A percentile compares a stretch with the other conserved stretches of the same genome.
Conservation (phyloP, 1,140 invertebrate species). For the Philaenus spumarius region DNA sequence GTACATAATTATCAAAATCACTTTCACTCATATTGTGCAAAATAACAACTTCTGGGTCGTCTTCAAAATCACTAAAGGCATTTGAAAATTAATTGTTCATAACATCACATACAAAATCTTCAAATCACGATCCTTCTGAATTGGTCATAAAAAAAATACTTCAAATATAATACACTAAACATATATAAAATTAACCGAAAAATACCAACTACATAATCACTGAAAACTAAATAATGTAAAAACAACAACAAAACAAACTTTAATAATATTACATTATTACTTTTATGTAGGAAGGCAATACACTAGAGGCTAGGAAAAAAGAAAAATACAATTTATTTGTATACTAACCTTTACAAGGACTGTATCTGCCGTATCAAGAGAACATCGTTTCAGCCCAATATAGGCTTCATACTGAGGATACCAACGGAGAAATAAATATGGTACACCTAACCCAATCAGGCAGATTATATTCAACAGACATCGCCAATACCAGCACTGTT, state of each 20-base stretch:
- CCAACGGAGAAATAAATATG: conserved; percentile 72
- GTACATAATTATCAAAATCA: no score
- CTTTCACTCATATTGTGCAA: no score
- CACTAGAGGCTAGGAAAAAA: no score
- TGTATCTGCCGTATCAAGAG: conserved; percentile 60
- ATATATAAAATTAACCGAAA: neutral
- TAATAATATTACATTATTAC: neutral
- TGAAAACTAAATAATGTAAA: neutral
- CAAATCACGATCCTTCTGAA: no score
- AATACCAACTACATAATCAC: neutral
- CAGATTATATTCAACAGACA: conserved; percentile 8
- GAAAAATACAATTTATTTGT: no score
- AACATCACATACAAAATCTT: no score
- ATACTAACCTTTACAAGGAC: conserved; percentile 64
- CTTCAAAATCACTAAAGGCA: no score
- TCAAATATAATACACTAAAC: neutral
- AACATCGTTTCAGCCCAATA: conserved; percentile 49
- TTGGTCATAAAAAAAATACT: neutral
- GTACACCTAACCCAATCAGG: conserved; percentile 8
- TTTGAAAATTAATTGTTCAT: no score
- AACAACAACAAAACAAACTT: neutral
- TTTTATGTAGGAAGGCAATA: no score
- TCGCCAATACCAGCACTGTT: neutral
- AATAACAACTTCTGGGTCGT: no score
- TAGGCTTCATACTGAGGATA: conserved; percentile 64